Base-by-base conservation (phyloP, 2,888 invertebrate genomes). In the Caenorhabditis wallacei region DNA sequence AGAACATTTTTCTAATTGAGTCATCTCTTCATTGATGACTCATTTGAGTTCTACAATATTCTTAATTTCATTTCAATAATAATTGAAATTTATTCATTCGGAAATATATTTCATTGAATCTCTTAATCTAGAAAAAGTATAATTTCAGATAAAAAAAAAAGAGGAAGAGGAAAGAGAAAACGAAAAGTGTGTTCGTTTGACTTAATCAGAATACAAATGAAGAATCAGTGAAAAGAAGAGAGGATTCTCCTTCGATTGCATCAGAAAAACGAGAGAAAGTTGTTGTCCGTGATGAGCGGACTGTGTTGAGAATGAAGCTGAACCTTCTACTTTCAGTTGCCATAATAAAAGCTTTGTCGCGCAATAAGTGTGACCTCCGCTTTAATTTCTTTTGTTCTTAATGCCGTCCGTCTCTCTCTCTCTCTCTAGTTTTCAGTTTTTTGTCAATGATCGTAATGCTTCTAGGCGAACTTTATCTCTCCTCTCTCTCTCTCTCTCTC, bases 311-410 rank as follows among this genome's bases (percentile, higher is more conserved):
- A 66, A 66, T 53, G 66, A 66, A 53, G 66, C 51, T 16, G 53
- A 56, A 64, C 7, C 43, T 43, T 43, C 74, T 64, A 66, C 68
- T 43, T 57, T 57, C 64, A 51, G 48, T 26, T 66, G 53, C 66
- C 64, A 61, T 69, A 68, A 69, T 76, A 76, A 76, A 76, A 76
- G 69, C 76, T 24, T 76, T 76, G 76, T 76, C 61, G 76, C 76
- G 76, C 76, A 57, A 76, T 76, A 76, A 76, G 76, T 76, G 76
- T 76, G 76, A 76, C 76, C 76, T 76, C 76, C 76, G 76, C 76
- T 76, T 76, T 76, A 76, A 76, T 76, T 76, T 76, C 76, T 69
- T 69, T 76, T 76, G 76, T 76, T 76, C 76, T 76, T 61, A n/a
- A 40, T 35, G 66, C 66, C 75, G 68, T 61, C 76, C 68, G 68